These are phyloP conservation scores for Uropsilus gracilis DNA, from an alignment of 2,113 vertebrate species.

Conservation along the genomic window DNA sequence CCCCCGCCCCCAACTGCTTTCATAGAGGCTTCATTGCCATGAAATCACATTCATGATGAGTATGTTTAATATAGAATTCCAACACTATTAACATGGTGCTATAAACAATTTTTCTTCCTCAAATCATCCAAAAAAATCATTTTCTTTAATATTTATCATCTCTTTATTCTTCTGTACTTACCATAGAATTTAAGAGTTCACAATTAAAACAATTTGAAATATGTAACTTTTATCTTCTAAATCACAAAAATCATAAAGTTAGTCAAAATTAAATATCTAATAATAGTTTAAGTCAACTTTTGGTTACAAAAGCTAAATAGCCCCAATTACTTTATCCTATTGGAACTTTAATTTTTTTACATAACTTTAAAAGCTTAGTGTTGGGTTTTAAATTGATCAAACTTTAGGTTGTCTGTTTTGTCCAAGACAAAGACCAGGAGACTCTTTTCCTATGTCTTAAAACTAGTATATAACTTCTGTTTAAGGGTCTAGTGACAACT, in stretches of 20 bases:
- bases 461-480: conserved; percentile 79
- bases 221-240: neutral
- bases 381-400: conserved; percentile 45
- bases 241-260: neutral
- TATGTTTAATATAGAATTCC: neutral
- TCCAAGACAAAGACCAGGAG: conserved; percentile 60
- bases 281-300: neutral
- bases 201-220: conserved; percentile 28
- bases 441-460: conserved; percentile 73
- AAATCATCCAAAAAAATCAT: neutral
- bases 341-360: conserved; percentile 4
- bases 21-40: neutral
- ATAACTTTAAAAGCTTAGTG: neutral
- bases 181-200: neutral
- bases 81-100: neutral
- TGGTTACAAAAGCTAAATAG: neutral
- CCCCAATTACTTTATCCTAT: neutral
- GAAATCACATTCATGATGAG: neutral
- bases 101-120: neutral
- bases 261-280: conserved; percentile 6
- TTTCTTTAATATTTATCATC: neutral
- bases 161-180: neutral
- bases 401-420: conserved; percentile 54
- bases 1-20: too few species aligned
- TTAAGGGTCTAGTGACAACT: conserved; percentile 80